phyloP scores from a whole-genome alignment of 2,113 vertebrate species.

The Microcebus ravelobensis region DNA sequence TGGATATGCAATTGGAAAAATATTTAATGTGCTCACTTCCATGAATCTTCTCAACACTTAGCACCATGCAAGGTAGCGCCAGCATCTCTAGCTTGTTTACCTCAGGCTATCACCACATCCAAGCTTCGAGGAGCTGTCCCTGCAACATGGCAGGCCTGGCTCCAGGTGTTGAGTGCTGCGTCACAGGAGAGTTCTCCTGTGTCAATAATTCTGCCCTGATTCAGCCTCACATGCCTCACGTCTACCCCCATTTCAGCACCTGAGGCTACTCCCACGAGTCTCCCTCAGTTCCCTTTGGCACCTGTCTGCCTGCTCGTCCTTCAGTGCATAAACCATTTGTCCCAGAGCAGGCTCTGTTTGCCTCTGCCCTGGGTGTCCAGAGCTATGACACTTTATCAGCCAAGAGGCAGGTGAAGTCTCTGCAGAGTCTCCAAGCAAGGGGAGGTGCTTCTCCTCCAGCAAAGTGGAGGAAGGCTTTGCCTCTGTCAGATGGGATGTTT shows the following conservation, averaged over 20 bases:
- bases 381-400: neutral
- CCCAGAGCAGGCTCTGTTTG: neutral
- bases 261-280: accelerated
- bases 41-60: neutral
- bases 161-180: neutral
- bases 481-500: neutral
- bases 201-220: accelerated
- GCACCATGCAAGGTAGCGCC: neutral
- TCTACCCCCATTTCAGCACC: neutral
- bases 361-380: neutral
- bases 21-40: neutral
- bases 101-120: no score
- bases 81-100: neutral
- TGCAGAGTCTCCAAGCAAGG: neutral
- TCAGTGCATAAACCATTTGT: accelerated
- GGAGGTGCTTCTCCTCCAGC: neutral
- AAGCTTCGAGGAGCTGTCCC: neutral
- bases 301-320: neutral
- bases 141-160: neutral
- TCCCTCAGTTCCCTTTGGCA: neutral
- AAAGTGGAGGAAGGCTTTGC: neutral
- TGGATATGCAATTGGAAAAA: neutral
- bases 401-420: neutral
- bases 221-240: neutral
- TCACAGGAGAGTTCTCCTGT: neutral